Evolutionary conservation across 1,140 invertebrate species (phyloP).

Genomic region (Helicoverpa zea): DNA sequence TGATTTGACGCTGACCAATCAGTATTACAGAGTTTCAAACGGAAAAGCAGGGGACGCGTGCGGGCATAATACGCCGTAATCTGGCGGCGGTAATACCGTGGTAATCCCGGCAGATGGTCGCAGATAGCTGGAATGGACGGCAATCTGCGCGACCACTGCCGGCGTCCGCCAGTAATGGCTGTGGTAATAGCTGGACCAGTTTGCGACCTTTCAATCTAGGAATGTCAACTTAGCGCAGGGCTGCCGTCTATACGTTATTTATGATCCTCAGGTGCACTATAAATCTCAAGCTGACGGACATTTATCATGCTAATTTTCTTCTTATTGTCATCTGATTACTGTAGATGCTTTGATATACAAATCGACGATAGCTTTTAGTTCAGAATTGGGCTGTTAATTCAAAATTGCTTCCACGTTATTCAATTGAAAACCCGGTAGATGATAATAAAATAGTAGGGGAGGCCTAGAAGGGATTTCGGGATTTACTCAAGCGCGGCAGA

Average conservation of each 20-base stretch:
- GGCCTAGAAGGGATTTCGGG: no score
- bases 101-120: slow-evolving; percentile 66
- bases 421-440: not conserved
- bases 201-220: slow-evolving; percentile 84
- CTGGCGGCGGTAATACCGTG: slow-evolving; percentile 39
- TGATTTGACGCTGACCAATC: slow-evolving; percentile 43
- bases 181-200: slow-evolving; percentile 73
- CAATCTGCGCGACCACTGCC: slow-evolving; percentile 70
- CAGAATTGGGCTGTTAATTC: not conserved
- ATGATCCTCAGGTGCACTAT: not conserved
- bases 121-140: slow-evolving; percentile 54
- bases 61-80: slow-evolving; percentile 46
- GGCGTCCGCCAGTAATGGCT: slow-evolving; percentile 70
- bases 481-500: no score
- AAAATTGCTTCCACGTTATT: not conserved
- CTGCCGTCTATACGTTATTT: slow-evolving; percentile 33
- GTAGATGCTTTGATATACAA: not conserved
- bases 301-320: slow-evolving; percentile 38
- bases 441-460: no score
- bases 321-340: not conserved
- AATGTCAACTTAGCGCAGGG: slow-evolving; percentile 76
- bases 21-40: slow-evolving; percentile 30
- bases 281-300: slow-evolving; percentile 2
- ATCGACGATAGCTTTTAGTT: not conserved
- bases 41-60: slow-evolving; percentile 45